Evolutionary conservation across 1,140 invertebrate genomes (phyloP).

Genomic region (Maconellicoccus hirsutus): DNA sequence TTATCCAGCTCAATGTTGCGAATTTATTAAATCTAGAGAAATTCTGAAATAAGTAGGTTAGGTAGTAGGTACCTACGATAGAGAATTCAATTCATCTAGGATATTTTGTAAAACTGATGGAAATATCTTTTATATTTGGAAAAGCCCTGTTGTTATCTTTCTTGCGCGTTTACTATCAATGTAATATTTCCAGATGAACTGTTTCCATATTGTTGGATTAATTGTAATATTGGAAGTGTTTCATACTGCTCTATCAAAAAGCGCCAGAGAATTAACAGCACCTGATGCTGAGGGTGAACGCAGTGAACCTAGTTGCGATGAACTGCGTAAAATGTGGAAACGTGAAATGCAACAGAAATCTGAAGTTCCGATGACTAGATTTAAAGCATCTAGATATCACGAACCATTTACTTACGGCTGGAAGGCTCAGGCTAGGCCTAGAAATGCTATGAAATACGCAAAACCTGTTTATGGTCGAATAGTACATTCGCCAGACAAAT

Average conservation of each 20-base stretch:
- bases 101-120: no score
- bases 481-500: constrained; percentile 14
- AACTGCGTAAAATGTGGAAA: constrained; percentile 14
- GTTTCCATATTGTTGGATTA: background rate
- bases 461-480: constrained; percentile 7
- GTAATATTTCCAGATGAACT: constrained; percentile 6
- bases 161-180: no score
- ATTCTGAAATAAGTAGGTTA: no score
- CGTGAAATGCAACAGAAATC: constrained; percentile 11
- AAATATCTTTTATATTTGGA: no score
- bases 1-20: no score
- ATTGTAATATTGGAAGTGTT: background rate
- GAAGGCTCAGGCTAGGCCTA: background rate
- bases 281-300: background rate
- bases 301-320: background rate
- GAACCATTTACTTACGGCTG: constrained; percentile 2
- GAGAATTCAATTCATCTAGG: no score
- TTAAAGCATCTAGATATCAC: background rate
- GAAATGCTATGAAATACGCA: constrained; percentile 11
- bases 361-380: background rate
- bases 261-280: background rate
- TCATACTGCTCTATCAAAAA: background rate
- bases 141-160: no score
- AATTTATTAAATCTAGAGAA: no score
- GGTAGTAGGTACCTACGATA: no score